Conservation (phyloP, 2,888 invertebrate genomes). For the Apantesis nais region DNA sequence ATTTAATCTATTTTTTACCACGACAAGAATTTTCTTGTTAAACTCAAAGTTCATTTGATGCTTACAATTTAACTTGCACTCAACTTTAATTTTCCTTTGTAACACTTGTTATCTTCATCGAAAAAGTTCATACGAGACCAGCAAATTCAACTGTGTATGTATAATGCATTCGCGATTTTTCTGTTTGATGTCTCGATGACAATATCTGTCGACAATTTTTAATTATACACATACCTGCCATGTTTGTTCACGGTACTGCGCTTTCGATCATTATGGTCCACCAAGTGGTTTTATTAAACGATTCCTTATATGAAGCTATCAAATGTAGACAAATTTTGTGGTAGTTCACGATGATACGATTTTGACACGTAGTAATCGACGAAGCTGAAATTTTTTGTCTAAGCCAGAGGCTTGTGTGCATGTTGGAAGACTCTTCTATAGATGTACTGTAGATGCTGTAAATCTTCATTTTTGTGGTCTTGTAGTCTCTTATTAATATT, state of each 20-base stretch:
- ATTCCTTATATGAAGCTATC: neutral
- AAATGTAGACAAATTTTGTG: neutral
- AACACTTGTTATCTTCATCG: neutral
- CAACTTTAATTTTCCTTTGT: neutral
- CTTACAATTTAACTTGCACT: neutral
- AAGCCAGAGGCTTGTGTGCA: neutral
- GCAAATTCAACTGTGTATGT: neutral
- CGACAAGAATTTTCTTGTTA: neutral
- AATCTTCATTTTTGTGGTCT: neutral
- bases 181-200: neutral
- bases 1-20: neutral
- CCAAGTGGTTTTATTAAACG: neutral
- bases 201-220: slow-evolving; percentile 3
- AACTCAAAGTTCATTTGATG: neutral
- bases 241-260: neutral
- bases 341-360: neutral
- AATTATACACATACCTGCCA: neutral
- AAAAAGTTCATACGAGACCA: neutral
- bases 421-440: neutral
- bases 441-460: neutral
- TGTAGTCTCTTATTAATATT: neutral
- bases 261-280: neutral
- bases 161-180: neutral
- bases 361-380: neutral
- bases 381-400: slow-evolving; percentile 3